A percentile compares a stretch with the other conserved stretches of the same genome.
Evolutionary conservation across 2,888 invertebrate genomes (phyloP).

Genomic region (Orgyia antiqua): DNA sequence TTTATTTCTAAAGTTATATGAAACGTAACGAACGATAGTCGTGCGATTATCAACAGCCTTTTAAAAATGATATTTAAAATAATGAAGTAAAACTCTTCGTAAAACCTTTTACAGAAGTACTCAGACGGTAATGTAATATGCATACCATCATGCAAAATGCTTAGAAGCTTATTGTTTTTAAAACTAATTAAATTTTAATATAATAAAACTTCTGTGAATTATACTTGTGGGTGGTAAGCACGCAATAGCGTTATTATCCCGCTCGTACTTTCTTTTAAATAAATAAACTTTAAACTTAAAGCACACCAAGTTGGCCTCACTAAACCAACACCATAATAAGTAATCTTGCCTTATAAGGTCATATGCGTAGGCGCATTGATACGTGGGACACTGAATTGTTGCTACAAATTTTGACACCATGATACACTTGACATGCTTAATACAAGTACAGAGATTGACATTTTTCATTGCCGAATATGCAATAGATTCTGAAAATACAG

Average conservation of each 20-base stretch:
- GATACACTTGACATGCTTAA: constrained; percentile 21
- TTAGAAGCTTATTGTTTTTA: no score
- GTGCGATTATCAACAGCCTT: no score
- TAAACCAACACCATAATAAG: constrained; percentile 30
- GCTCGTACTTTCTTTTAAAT: constrained; percentile 25
- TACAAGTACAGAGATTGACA: constrained; percentile 3
- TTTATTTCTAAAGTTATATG: no score
- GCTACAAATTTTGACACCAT: constrained; percentile 30
- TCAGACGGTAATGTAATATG: no score
- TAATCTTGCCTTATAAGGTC: constrained; percentile 42
- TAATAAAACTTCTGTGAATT: no score
- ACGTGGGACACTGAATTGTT: constrained; percentile 37
- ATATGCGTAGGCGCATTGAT: constrained; percentile 37
- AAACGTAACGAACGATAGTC: no score
- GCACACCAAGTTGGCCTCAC: constrained; percentile 26
- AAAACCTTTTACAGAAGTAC: no score
- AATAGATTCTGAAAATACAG: no score
- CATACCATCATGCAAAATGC: no score
- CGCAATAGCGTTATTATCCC: constrained; percentile 14
- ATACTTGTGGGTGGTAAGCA: constrained; percentile 1
- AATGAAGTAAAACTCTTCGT: no score
- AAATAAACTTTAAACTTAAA: constrained; percentile 26
- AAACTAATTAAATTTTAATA: no score
- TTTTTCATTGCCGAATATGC: background rate
- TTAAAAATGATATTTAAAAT: no score